phyloP scores from a whole-genome alignment of 30 jellyfish, hydroid and myxozoan genomes.

The Aurelia sp. region DNA sequence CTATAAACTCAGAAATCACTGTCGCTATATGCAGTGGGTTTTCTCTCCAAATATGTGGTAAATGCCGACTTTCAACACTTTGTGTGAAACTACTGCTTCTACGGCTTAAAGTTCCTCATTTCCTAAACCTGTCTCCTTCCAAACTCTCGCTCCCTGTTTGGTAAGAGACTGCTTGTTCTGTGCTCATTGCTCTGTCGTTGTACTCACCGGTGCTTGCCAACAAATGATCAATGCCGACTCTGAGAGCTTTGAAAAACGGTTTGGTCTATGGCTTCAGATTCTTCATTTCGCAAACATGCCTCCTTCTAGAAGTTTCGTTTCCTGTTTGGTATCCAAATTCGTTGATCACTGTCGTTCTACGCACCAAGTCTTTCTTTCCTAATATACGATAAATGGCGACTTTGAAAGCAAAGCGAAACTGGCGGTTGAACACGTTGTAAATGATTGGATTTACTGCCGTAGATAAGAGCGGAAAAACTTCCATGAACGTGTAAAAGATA shows the following conservation, averaged over 20 bases:
- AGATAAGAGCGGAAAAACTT: conserved; percentile 65
- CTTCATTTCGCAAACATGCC: not conserved
- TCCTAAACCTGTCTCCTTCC: not conserved
- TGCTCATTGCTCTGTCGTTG: not conserved
- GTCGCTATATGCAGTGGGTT: conserved; percentile 14
- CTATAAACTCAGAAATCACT: conserved; percentile 17
- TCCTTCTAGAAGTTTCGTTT: not conserved
- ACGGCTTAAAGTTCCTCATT: not conserved
- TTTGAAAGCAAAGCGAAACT: conserved; percentile 70
- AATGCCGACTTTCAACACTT: conserved; percentile 46
- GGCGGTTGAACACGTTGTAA: conserved; percentile 71
- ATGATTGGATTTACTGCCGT: conserved; percentile 78
- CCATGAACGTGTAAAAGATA: conserved; percentile 42
- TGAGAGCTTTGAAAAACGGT: conserved; percentile 55
- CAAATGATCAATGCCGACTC: conserved; percentile 31
- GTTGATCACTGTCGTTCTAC: conserved; percentile 35
- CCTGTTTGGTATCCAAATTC: conserved; percentile 5
- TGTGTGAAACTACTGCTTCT: conserved; percentile 30
- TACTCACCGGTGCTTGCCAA: conserved; percentile 18
- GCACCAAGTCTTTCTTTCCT: conserved; percentile 44
- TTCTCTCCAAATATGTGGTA: conserved; percentile 31
- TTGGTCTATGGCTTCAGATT: not conserved
- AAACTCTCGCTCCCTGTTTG: not conserved
- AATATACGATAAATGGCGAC: conserved; percentile 47
- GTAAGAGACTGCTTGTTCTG: conserved; percentile 1